Base-by-base conservation (phyloP, 1,140 invertebrate genomes). In the Drosophila rufa region DNA sequence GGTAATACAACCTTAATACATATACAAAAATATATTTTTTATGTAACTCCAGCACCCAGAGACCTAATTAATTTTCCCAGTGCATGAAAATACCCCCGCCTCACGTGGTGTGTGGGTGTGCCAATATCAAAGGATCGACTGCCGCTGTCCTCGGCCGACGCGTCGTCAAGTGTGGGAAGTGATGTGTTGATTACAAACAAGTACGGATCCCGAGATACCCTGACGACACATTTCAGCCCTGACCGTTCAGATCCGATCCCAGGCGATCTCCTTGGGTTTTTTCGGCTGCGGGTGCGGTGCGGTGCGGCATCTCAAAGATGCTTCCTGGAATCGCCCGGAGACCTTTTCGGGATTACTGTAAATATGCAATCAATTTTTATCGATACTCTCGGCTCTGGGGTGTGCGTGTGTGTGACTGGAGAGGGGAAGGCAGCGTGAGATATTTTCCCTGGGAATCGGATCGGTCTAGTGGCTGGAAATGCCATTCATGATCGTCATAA, bases 171-270 rank as follows among this genome's bases (percentile, higher is more conserved):
- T 79, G 76, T 79, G 75, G 74, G 66, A 79, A 79, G 76, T 79
- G 65, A 79, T 79, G 75, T 79, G 75, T 79, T 79, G 75, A 79
- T 79, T 79, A 70, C 66, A 79, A 79, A 79, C 75, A 78, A 69
- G 73, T 66, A 58, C 59, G 67, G 59, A 47, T 47, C 19, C 55
- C 55, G 36, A 57, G 55, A 36, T 69, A 43, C 59, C 17, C 42
- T 19, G 74, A 43, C 71, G 70, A 73, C 67, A 73, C 67, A 73
- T 73, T 71, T 65, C n/a, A 51, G 46, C 40, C 62, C 61, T 33
- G 33, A 56, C 50, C 46, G 30, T 30, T 40, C 61, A 19, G 19
- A 53, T 15, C 33, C 48, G 36, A 70, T 27, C 42, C 66, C 33
- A 22, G 14, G n/a, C 43, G 42, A 47, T 69, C 30, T 56, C 22